Evolutionary conservation across 1,140 invertebrate species (phyloP).

Genomic region (Adelges cooleyi): DNA sequence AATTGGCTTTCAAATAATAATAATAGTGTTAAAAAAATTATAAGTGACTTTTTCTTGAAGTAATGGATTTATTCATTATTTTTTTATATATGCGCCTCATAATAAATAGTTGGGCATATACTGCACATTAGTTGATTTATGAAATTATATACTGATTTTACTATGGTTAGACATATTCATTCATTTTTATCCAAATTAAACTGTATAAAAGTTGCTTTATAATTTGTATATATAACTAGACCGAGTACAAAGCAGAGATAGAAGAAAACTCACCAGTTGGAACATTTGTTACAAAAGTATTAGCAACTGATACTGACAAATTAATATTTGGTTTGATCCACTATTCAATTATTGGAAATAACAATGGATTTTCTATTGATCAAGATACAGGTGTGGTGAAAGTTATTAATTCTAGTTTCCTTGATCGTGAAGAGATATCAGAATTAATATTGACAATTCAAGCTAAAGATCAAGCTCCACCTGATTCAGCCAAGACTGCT

Average conservation of each 20-base stretch:
- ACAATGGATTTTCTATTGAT: constrained; percentile 58
- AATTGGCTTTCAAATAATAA: too few relatives aligned
- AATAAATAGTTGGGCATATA: too few relatives aligned
- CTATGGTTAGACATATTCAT: too few relatives aligned
- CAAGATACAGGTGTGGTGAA: constrained; percentile 62
- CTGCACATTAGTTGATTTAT: too few relatives aligned
- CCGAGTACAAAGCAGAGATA: constrained; percentile 55
- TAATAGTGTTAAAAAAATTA: too few relatives aligned
- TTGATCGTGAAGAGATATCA: constrained; percentile 65
- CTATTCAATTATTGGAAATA: constrained; percentile 63
- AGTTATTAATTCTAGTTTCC: constrained; percentile 53
- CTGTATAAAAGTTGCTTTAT: too few relatives aligned
- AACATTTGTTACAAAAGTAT: constrained; percentile 55
- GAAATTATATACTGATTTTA: too few relatives aligned
- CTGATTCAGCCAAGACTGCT: constrained; percentile 51
- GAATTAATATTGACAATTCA: constrained; percentile 64
- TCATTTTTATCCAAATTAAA: too few relatives aligned
- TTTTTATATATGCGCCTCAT: too few relatives aligned
- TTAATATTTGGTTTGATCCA: constrained; percentile 59
- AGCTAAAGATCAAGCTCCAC: constrained; percentile 64
- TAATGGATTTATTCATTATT: too few relatives aligned
- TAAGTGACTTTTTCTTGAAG: too few relatives aligned
- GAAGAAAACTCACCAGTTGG: constrained; percentile 61
- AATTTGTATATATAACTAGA: constrained; percentile 37
- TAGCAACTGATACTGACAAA: constrained; percentile 61